Base-by-base conservation (phyloP, 2,888 invertebrate genomes). In the Orthosia gothica region DNA sequence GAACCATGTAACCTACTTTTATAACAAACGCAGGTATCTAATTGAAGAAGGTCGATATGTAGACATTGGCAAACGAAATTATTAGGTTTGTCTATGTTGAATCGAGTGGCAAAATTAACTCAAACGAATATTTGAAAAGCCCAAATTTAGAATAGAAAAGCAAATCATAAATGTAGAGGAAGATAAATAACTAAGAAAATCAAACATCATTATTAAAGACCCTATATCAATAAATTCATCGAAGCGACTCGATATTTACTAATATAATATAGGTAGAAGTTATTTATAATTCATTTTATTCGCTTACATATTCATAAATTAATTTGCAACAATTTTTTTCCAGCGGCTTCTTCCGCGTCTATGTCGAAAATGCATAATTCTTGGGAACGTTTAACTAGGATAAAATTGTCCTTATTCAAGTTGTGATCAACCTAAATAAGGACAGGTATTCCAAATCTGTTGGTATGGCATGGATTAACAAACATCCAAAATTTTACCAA, bases 61-160 rank as follows among this genome's bases (percentile, higher is more conserved):
- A 70, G 63, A 76, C 76, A 50, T 76, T 76, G 62, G 20, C 45
- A 59, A 79, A 81, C 47, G 50, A 79, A 64, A 58, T 63, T 16
- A 47, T 57, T 73, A 50, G 12, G 47, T 61, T 68, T 61, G 18
- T 59, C 52, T 75, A 63, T 54, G 20, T 23, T 45, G n/a, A 58
- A 45, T 79, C 26, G 3, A 58, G 49, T 40, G 40, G 55, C n/a
- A 81, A 81, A 66, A 74, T 63, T 69, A 45, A 62, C 26, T 57
- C 5, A 20, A 66, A 66, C 26, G 18, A 57, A 54, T 70, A 52
- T 58, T 63, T 66, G n/a, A 54, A 50, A 63, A 16, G 20, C 5
- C 49, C 9, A 11, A 59, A 23, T 66, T 62, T 40, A 55, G 26
- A 40, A 23, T 49, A 49, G 16, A 49, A 55, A 71, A 40, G n/a